Percentiles rank a stretch among this genome's conserved stretches.
phyloP scores from a whole-genome alignment of 1,140 invertebrate genomes.

The Marisa cornuarietis region DNA sequence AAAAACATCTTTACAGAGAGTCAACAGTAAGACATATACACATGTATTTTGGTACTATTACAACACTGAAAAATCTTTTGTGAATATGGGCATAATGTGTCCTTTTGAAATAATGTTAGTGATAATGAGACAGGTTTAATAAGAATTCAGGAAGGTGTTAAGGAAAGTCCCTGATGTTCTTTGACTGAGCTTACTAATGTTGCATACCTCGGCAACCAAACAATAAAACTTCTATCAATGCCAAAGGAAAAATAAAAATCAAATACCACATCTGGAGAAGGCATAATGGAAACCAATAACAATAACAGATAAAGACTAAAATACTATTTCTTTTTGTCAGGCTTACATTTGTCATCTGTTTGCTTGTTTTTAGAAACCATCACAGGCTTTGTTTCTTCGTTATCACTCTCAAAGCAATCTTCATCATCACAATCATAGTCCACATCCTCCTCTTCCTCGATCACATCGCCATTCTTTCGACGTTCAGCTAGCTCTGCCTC shows the following conservation, averaged over 20 bases:
- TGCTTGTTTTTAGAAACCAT: neutral
- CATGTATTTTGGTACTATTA: no score
- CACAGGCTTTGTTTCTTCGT: neutral
- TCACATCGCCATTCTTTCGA: conserved; percentile 8
- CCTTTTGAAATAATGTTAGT: no score
- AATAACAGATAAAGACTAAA: neutral
- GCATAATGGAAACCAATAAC: neutral
- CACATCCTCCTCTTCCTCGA: conserved; percentile 18
- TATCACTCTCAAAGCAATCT: neutral
- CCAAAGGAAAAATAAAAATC: neutral
- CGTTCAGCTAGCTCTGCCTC: conserved; percentile 24
- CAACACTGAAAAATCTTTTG: no score
- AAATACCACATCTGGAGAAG: neutral
- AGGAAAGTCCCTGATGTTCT: no score
- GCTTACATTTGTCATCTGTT: neutral
- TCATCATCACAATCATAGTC: conserved; percentile 1
- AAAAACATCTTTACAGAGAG: no score
- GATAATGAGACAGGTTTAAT: no score
- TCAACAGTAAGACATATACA: no score
- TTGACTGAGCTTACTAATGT: no score
- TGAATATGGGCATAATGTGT: no score
- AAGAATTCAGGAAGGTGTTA: no score
- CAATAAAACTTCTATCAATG: no score
- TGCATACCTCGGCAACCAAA: no score
- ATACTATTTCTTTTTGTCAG: neutral